Percentiles rank a stretch among this genome's conserved stretches.
Conservation (phyloP, 2,113 vertebrate species). For the Abramis brama region DNA sequence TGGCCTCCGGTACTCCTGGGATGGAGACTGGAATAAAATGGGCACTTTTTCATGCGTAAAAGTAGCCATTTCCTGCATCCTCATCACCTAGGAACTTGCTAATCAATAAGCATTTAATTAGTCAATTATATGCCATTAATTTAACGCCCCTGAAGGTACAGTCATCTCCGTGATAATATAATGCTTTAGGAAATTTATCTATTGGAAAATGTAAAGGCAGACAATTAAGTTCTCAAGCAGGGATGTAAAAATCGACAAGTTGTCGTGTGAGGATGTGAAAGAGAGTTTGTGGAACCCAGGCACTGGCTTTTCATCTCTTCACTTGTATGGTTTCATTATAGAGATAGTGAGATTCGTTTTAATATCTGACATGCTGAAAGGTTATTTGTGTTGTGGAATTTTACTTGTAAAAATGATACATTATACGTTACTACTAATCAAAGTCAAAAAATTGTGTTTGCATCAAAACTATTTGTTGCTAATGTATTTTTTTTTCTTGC, state of each 20-base stretch:
- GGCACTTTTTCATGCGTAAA: slow-evolving; percentile 57
- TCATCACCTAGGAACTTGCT: slow-evolving; percentile 68
- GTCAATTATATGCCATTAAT: slow-evolving; percentile 76
- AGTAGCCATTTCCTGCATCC: slow-evolving; percentile 66
- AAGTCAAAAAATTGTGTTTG: background rate
- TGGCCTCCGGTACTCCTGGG: background rate
- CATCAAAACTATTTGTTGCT: background rate
- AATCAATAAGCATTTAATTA: slow-evolving; percentile 81
- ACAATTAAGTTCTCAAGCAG: slow-evolving; percentile 71
- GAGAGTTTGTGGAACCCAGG: slow-evolving; percentile 52
- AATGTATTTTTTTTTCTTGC: background rate
- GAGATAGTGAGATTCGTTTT: slow-evolving; percentile 19
- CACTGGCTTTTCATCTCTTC: slow-evolving; percentile 42
- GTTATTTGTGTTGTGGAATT: background rate
- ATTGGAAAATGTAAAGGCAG: slow-evolving; percentile 73
- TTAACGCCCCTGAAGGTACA: slow-evolving; percentile 75
- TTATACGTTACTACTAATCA: background rate
- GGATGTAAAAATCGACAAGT: slow-evolving; percentile 66
- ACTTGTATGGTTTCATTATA: slow-evolving; percentile 15
- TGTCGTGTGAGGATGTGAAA: slow-evolving; percentile 58
- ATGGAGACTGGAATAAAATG: slow-evolving; percentile 49
- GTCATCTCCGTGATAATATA: slow-evolving; percentile 70
- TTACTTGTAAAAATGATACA: background rate
- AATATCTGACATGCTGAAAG: background rate
- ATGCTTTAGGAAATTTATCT: slow-evolving; percentile 74